Evolutionary conservation across 2,888 invertebrate genomes (phyloP).

Genomic region (Apodemia mormo): DNA sequence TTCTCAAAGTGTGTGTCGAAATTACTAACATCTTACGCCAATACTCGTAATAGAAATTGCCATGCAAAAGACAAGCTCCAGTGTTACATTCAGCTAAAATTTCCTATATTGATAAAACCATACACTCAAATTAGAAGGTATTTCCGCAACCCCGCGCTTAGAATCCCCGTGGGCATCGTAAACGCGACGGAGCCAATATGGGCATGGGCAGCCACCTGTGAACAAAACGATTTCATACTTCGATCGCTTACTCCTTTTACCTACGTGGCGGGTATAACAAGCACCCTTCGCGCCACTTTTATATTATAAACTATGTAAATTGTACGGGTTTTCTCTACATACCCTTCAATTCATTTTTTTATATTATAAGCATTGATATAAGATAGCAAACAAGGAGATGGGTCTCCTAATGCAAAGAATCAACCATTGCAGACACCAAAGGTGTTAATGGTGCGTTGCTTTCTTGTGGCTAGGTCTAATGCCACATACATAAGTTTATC

Average conservation of each 20-base stretch:
- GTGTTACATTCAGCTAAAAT: background rate
- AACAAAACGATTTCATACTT: constrained; percentile 18
- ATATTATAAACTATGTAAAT: background rate
- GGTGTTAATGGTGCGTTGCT: no score
- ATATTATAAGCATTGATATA: no score
- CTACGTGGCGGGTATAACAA: constrained; percentile 2
- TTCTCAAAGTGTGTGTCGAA: no score
- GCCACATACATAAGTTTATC: no score
- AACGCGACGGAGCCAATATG: constrained; percentile 5
- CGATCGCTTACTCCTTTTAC: constrained; percentile 15
- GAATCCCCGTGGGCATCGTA: constrained; percentile 12
- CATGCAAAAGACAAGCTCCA: background rate
- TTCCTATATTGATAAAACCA: background rate
- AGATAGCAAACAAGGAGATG: no score
- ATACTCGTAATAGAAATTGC: no score
- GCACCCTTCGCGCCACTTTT: background rate
- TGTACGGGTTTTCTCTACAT: no score
- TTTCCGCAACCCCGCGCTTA: background rate
- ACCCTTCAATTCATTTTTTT: no score
- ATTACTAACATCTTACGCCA: no score
- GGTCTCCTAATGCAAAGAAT: no score
- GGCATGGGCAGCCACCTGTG: constrained; percentile 13
- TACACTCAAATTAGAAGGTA: constrained; percentile 6
- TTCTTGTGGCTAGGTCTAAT: no score
- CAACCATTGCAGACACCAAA: no score